A percentile compares a stretch with the other conserved stretches of the same genome.
phyloP scores from a whole-genome alignment of 2,888 invertebrate genomes.

The Torymus auratus region DNA sequence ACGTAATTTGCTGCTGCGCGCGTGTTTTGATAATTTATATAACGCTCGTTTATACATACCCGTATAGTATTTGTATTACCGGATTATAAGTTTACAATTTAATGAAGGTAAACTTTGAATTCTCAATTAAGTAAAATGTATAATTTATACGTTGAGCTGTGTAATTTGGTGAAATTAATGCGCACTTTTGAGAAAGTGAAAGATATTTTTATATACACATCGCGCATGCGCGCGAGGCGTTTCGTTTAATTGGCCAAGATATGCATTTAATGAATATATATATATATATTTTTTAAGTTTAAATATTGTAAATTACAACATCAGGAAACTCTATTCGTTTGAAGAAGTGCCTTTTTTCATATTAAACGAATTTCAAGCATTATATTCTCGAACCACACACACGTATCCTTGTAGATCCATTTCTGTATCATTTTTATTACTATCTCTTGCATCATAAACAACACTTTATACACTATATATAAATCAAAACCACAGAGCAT shows the following conservation, averaged over 20 bases:
- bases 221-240: not conserved
- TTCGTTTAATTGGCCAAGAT: not conserved
- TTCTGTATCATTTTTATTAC: too few relatives aligned
- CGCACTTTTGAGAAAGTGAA: constrained; percentile 9
- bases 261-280: not conserved
- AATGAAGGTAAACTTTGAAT: constrained; percentile 17
- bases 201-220: not conserved
- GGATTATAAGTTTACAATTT: constrained; percentile 9
- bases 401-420: too few relatives aligned
- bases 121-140: constrained; percentile 10
- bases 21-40: constrained; percentile 15
- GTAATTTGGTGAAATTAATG: not conserved
- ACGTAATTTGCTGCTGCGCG: not conserved
- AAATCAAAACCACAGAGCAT: too few relatives aligned
- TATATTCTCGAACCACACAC: too few relatives aligned
- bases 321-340: too few relatives aligned
- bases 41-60: not conserved
- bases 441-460: too few relatives aligned
- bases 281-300: too few relatives aligned
- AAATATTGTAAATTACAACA: too few relatives aligned
- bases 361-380: too few relatives aligned
- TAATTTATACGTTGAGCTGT: constrained; percentile 3
- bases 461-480: too few relatives aligned
- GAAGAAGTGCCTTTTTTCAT: too few relatives aligned
- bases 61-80: not conserved